phyloP scores from a whole-genome alignment of 2,113 vertebrate genomes.

The Malurus melanocephalus region DNA sequence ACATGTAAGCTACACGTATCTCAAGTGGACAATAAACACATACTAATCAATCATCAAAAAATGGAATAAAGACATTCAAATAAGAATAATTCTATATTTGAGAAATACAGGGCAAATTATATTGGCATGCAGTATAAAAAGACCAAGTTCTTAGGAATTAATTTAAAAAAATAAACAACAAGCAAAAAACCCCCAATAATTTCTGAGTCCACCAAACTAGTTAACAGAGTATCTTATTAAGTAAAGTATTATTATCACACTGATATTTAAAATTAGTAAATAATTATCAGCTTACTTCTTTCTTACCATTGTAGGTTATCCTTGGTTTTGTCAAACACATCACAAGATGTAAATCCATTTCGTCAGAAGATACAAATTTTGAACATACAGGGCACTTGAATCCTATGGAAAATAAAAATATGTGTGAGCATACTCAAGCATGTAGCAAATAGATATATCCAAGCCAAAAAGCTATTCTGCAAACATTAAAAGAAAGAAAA shows the following conservation, averaged over 20 bases:
- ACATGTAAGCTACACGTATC: not conserved
- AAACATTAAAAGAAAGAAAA: not conserved
- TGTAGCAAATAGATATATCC: not conserved
- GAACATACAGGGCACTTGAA: slow-evolving; percentile 96
- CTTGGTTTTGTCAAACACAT: slow-evolving; percentile 95
- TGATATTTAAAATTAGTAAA: not conserved
- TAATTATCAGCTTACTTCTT: slow-evolving; percentile 28
- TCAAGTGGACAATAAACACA: not conserved
- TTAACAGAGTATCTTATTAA: not conserved
- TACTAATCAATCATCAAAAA: not conserved
- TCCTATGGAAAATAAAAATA: slow-evolving; percentile 71
- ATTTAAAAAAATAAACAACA: not conserved
- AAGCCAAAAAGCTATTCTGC: not conserved
- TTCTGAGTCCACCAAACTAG: not conserved
- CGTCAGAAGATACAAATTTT: slow-evolving; percentile 92
- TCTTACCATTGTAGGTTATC: slow-evolving; percentile 94
- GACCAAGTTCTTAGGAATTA: not conserved
- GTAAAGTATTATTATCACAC: not conserved
- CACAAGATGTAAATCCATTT: slow-evolving; percentile 96
- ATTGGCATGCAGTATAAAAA: not conserved
- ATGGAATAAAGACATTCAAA: not conserved
- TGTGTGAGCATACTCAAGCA: not conserved
- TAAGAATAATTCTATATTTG: not conserved
- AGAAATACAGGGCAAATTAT: not conserved
- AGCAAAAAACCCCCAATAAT: rapidly evolving